Evolutionary conservation across 2,888 invertebrate species (phyloP).

Genomic region (Pemphredon lugubris): DNA sequence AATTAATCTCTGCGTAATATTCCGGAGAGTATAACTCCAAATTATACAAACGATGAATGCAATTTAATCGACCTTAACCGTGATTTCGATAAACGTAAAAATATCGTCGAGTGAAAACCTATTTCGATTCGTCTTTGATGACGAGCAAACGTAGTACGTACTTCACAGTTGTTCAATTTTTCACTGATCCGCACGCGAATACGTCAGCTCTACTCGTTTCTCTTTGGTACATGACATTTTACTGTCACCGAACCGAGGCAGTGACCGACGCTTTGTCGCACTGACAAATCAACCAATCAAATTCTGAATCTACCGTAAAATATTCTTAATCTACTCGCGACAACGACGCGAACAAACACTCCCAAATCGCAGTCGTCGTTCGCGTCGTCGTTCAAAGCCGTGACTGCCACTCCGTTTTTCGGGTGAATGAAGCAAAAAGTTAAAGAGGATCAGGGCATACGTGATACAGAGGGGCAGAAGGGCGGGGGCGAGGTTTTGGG

Average conservation of each 20-base stretch:
- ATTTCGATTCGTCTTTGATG: no score
- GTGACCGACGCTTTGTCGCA: constrained; percentile 8
- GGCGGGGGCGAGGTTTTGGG: constrained; percentile 15
- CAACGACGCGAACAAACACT: neutral
- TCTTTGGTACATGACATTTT: neutral
- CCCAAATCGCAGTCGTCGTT: constrained; percentile 11
- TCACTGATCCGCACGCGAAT: no score
- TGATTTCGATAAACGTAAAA: no score
- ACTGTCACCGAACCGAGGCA: neutral
- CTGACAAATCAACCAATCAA: constrained; percentile 8
- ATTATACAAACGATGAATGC: no score
- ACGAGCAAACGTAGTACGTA: no score
- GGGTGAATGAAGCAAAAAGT: neutral
- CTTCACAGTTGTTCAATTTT: no score
- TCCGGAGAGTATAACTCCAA: no score
- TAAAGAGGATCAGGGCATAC: neutral
- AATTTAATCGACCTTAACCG: no score
- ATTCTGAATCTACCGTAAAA: constrained; percentile 18
- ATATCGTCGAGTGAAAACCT: no score
- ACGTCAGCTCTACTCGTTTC: neutral
- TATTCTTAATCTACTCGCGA: neutral
- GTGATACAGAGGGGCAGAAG: constrained; percentile 10
- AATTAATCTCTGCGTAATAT: no score
- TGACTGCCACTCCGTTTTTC: neutral
- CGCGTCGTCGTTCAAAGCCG: constrained; percentile 17